A percentile compares a stretch with the other conserved stretches of the same genome.
phyloP scores from a whole-genome alignment of 2,113 vertebrate species.

The Chionomys nivalis region DNA sequence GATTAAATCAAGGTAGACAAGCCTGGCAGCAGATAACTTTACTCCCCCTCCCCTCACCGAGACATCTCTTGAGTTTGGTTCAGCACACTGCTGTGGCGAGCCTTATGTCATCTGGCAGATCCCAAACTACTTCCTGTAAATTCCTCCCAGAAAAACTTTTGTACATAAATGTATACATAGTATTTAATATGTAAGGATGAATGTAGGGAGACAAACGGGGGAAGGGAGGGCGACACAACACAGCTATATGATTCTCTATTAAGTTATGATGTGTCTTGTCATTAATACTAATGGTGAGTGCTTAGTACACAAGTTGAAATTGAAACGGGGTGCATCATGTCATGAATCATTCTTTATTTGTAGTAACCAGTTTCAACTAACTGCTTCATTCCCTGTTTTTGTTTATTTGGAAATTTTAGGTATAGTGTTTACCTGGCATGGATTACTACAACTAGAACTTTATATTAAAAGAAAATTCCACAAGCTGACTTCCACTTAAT shows the following conservation, averaged over 20 bases:
- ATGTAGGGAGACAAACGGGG: background rate
- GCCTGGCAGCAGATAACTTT: background rate
- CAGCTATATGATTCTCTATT: slow-evolving; percentile 83
- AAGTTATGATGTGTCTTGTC: slow-evolving; percentile 86
- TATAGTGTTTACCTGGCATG: slow-evolving; percentile 91
- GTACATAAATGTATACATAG: slow-evolving; percentile 83
- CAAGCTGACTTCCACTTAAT: slow-evolving; percentile 85
- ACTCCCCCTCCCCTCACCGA: background rate
- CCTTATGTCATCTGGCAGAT: slow-evolving; percentile 93
- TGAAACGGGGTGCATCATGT: slow-evolving; percentile 86
- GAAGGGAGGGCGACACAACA: background rate
- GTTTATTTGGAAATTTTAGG: slow-evolving; percentile 88
- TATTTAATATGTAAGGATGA: slow-evolving; percentile 74
- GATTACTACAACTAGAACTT: slow-evolving; percentile 84
- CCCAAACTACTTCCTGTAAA: slow-evolving; percentile 94
- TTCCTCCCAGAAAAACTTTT: slow-evolving; percentile 71
- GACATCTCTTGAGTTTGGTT: slow-evolving; percentile 89
- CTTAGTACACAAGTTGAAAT: slow-evolving; percentile 89
- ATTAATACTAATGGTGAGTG: slow-evolving; percentile 86
- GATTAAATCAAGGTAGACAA: background rate
- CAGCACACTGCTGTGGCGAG: slow-evolving; percentile 92
- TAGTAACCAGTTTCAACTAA: slow-evolving; percentile 87
- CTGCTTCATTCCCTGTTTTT: slow-evolving; percentile 83
- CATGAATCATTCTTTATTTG: slow-evolving; percentile 85
- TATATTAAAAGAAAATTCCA: slow-evolving; percentile 86